phyloP scores from a whole-genome alignment of 2,113 vertebrate species.

The Brachyhypopomus occidentalis region DNA sequence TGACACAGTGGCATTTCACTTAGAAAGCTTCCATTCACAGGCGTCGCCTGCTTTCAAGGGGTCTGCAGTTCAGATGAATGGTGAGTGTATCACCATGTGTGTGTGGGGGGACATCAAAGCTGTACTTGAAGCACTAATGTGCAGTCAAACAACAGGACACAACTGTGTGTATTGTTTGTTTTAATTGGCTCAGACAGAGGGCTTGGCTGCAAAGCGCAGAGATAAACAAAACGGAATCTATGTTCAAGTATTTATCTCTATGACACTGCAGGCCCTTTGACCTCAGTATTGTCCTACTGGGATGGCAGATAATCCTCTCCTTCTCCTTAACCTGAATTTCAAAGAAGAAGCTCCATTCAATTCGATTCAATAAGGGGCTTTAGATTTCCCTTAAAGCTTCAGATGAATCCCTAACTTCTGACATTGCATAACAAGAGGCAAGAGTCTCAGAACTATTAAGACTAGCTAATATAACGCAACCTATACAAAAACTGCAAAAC shows the following conservation, averaged over 20 bases:
- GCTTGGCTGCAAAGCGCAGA: background rate
- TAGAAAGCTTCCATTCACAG: background rate
- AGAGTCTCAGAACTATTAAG: too few species aligned
- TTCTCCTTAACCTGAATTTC: background rate
- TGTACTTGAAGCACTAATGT: too few species aligned
- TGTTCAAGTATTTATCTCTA: background rate
- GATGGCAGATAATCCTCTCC: background rate
- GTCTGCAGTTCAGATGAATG: background rate
- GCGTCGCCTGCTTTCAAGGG: slow-evolving; percentile 18
- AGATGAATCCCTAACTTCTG: background rate
- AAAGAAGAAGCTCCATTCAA: background rate
- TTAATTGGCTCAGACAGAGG: background rate
- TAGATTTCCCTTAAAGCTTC: background rate
- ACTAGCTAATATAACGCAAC: too few species aligned
- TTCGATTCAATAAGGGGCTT: background rate
- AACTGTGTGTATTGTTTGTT: background rate
- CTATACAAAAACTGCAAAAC: too few species aligned
- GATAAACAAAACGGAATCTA: background rate
- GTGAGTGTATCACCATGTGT: background rate
- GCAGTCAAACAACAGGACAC: slow-evolving; percentile 5
- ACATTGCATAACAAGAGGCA: background rate
- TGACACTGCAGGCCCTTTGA: background rate
- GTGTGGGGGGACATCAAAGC: slow-evolving; percentile 34
- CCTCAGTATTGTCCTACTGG: background rate
- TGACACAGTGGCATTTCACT: background rate